Base-by-base conservation (phyloP, 2,888 invertebrate species). In the Sturmia bella region DNA sequence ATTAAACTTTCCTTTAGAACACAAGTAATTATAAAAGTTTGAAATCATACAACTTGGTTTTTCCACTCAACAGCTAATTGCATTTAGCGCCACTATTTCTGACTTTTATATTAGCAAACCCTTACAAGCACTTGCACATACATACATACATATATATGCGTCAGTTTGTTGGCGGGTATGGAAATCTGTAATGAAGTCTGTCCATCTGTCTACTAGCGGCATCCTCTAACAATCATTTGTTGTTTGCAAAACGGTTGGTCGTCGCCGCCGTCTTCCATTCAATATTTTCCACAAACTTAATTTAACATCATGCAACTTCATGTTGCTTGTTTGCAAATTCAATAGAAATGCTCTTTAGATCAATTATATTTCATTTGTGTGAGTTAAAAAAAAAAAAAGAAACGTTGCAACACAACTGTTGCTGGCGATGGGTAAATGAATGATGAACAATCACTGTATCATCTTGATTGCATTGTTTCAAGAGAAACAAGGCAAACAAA, bases 331-430 rank as follows among this genome's bases (percentile, higher is more conserved):
- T 24, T 54, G 21, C 27, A 52, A 54, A 52, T 66, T 52, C 21
- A 39, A 54, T 52, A 27, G 19, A 21, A 15, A 21, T 32, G 15
- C 32, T 37, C 15, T 43, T 39, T 24, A 48, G 45, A 57, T 70
- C 48, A 59, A 48, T 70, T 59, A 59, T 48, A 57, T 21, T 59
- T 59, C 21, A 48, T 21, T 48, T 59, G 57, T 59, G 48, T 70
- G 45, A 17, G 13, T 48, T 48, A 6, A 15, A 70, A 70, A 32
- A n/a, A n/a, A n/a, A n/a, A n/a, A n/a, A n/a, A n/a, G n/a, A n/a
- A n/a, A n/a, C n/a, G 5, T 32, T 48, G 45, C 12, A 24, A 11
- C 45, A 39, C 70, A 70, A 59, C 57, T 70, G 48, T 70, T 59
- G 70, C 70, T 57, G 12, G 41, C 48, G 70, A 57, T 57, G 12